Evolutionary conservation across 2,797 vertebrate species (phyloP).

Genomic region (Aplochiton taeniatus): DNA sequence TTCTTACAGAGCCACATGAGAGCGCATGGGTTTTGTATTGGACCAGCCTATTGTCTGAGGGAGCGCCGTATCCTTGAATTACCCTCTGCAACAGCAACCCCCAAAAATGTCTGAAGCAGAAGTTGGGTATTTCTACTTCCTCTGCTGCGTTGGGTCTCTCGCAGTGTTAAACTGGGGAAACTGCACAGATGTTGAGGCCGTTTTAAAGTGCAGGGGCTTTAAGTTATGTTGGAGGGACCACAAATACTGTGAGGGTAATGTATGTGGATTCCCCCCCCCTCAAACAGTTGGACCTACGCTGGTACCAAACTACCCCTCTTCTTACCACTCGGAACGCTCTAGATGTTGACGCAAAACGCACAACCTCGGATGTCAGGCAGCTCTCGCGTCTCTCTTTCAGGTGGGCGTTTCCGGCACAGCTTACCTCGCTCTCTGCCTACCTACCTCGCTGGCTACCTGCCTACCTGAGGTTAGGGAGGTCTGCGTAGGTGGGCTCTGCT

Average conservation of each 20-base stretch:
- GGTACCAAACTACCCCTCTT: no score
- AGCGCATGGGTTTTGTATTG: slow-evolving; percentile 55
- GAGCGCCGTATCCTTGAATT: slow-evolving; percentile 60
- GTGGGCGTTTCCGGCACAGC: slow-evolving; percentile 26
- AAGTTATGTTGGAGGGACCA: no score
- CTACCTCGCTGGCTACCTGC: no score
- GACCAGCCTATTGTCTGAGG: slow-evolving; percentile 56
- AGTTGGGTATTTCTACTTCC: slow-evolving; percentile 43
- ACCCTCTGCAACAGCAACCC: slow-evolving; percentile 38
- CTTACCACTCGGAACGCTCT: slow-evolving; percentile 26
- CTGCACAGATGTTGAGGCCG: background rate
- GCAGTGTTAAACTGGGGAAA: background rate
- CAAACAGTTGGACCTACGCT: no score
- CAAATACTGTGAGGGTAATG: no score
- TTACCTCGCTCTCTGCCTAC: background rate
- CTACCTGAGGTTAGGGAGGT: background rate
- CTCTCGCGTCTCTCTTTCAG: slow-evolving; percentile 21
- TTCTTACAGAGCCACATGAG: slow-evolving; percentile 58
- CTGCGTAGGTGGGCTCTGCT: slow-evolving; percentile 1
- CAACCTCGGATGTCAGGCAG: slow-evolving; percentile 37
- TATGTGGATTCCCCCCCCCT: no score
- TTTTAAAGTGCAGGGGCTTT: slow-evolving; percentile 23
- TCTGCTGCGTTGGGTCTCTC: slow-evolving; percentile 18
- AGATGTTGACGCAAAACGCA: slow-evolving; percentile 34
- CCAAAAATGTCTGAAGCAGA: slow-evolving; percentile 48